Conservation (phyloP, 1,140 invertebrate species). For the Neodiprion fabricii region DNA sequence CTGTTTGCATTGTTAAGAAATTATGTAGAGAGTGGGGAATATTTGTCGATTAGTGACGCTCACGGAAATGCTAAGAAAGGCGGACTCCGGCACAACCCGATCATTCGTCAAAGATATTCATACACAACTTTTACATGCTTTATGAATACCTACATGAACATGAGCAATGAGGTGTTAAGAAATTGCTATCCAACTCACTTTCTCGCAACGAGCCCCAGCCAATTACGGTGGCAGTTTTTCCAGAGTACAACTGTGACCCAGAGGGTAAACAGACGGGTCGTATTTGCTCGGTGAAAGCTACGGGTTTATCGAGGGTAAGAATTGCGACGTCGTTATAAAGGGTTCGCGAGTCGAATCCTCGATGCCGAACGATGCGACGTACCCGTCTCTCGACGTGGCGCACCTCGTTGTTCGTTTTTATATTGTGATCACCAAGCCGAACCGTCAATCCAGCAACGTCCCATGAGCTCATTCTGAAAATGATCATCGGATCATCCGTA, state of each 20-base stretch:
- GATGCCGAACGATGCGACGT: constrained; percentile 82
- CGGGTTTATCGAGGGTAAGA: constrained; percentile 79
- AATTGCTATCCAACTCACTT: constrained; percentile 62
- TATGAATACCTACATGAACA: too few relatives aligned
- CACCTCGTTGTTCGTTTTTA: constrained; percentile 74
- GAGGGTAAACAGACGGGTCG: constrained; percentile 83
- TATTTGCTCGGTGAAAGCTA: constrained; percentile 77
- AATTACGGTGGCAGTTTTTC: constrained; percentile 78
- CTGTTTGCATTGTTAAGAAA: constrained; percentile 52
- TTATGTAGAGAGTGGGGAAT: too few relatives aligned
- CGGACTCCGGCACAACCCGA: too few relatives aligned
- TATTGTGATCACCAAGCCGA: constrained; percentile 83
- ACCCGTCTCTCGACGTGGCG: constrained; percentile 78
- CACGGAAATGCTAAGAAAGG: too few relatives aligned
- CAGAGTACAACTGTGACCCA: constrained; percentile 68
- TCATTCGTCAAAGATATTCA: too few relatives aligned
- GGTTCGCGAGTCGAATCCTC: constrained; percentile 82
- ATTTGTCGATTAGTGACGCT: too few relatives aligned
- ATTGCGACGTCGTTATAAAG: constrained; percentile 90
- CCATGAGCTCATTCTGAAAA: constrained; percentile 84
- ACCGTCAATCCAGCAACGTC: constrained; percentile 83
- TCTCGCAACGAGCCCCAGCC: constrained; percentile 85
- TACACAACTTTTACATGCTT: too few relatives aligned
- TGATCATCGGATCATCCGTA: background rate
- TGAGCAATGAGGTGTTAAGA: too few relatives aligned